Conservation (phyloP, 2,888 invertebrate species). For the Drosophila maculinotata region DNA sequence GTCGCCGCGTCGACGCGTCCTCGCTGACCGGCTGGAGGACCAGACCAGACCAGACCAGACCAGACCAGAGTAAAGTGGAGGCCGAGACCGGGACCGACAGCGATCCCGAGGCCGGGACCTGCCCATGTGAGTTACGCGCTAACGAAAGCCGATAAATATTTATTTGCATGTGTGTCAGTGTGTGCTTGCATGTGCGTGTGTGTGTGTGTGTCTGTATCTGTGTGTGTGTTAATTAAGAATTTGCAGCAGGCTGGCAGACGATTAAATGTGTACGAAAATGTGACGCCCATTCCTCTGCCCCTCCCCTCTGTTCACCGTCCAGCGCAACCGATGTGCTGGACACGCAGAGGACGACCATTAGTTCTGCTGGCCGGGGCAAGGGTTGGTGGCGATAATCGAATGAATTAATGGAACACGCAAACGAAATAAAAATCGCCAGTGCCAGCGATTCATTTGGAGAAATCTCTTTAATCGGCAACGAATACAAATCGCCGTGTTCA, state of each 20-base stretch:
- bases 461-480: constrained; percentile 45
- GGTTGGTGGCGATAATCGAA: constrained; percentile 66
- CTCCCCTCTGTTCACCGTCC: constrained; percentile 2
- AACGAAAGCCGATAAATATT: constrained; percentile 74
- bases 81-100: constrained; percentile 4
- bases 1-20: constrained; percentile 20
- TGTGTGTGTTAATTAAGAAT: constrained; percentile 77
- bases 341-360: constrained; percentile 70
- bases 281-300: constrained; percentile 12
- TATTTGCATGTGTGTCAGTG: constrained; percentile 60
- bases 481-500: constrained; percentile 19
- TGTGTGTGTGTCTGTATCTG: constrained; percentile 12
- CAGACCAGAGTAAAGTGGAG: constrained; percentile 13
- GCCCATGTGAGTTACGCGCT: constrained; percentile 55
- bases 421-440: constrained; percentile 68
- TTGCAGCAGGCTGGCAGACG: constrained; percentile 68
- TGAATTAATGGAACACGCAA: constrained; percentile 72
- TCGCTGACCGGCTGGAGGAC: constrained; percentile 11
- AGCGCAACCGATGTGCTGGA: constrained; percentile 41
- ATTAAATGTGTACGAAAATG: constrained; percentile 71
- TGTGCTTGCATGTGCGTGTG: constrained; percentile 36
- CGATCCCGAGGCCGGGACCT: constrained; percentile 14
- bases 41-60: constrained; percentile 8
- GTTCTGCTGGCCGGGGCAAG: constrained; percentile 40
- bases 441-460: constrained; percentile 62